Evolutionary conservation across 1,140 invertebrate species (phyloP), one percentile per base, ranked within the genome.

Genomic region (Monochamus saltuarius): DNA sequence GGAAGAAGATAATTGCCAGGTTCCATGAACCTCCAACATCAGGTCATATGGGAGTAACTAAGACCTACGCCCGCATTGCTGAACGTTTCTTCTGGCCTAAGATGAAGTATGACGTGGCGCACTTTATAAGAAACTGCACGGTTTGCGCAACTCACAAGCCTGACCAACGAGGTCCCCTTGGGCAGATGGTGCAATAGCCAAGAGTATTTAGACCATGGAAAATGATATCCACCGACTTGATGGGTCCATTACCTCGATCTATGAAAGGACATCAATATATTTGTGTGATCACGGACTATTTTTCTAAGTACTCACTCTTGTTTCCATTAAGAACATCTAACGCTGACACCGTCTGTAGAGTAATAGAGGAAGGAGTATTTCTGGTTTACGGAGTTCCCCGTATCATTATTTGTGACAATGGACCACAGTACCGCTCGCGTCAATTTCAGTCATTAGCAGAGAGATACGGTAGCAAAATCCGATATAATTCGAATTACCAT

Each of bases 221-320:
- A 37, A 14, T 54, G 11, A 46, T 60, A 17, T 39, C 34, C 10
- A 45, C 51, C 8, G 58, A 60, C 16, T 38, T 59, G 17, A 49
- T 64, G 19, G 62, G 62, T 37, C 62, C 58, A 19, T 69, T 75
- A 0, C 76, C 75, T 1, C 42, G 39, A 0, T 73, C 68, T 11
- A 56, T 49, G 14, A 19, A 37, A 19, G 73, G 74, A 19, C 62
- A 73, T 51, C 46, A 56, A 14, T 76, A 71, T 53, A 47, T 77
- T 1, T 39, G 78, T 1, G 71, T 77, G 1, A 17, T 73, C 0
- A 62, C 69, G 11, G 75, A 78, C 63, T 60, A 67, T 16, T 73
- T 76, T 50, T 73, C 66, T 2, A 73, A 74, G 50, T 77, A 58
- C 49, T 11, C 43, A 1, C 2, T 65, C 1, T 9, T 61, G 0